Evolutionary conservation across 2,113 vertebrate species (phyloP).

Genomic region (Plectropomus leopardus): DNA sequence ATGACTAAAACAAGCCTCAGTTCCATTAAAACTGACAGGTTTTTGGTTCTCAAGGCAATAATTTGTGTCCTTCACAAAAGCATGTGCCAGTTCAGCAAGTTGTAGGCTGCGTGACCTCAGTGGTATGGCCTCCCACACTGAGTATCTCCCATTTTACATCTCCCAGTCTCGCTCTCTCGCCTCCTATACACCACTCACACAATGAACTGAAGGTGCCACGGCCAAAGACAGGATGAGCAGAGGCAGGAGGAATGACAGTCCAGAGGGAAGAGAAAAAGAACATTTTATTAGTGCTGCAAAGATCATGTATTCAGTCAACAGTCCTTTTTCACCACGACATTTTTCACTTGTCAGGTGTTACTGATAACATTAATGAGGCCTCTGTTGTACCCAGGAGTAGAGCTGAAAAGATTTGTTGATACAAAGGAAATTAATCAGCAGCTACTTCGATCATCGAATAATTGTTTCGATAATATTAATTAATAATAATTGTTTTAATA

Average conservation of each 20-base stretch:
- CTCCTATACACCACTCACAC: not conserved
- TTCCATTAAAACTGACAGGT: not conserved
- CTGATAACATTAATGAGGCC: not conserved
- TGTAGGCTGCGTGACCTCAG: constrained; percentile 36
- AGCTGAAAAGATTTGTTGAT: too few species aligned
- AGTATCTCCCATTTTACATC: not conserved
- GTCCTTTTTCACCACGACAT: too few species aligned
- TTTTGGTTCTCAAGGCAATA: constrained; percentile 14
- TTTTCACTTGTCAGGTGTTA: not conserved
- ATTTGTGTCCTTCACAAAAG: not conserved
- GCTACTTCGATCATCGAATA: too few species aligned
- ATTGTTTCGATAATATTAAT: too few species aligned
- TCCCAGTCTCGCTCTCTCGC: not conserved
- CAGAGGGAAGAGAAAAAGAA: not conserved
- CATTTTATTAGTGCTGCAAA: not conserved
- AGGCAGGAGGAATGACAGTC: not conserved
- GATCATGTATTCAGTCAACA: not conserved
- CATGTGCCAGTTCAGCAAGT: not conserved
- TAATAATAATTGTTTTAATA: too few species aligned
- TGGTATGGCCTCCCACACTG: constrained; percentile 29
- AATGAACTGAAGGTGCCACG: not conserved
- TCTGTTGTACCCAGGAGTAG: not conserved
- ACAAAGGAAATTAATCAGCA: too few species aligned
- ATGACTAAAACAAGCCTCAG: constrained; percentile 2
- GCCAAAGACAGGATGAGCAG: constrained; percentile 1